phyloP scores from a whole-genome alignment of 2,797 vertebrate genomes.

The Apodemus agrarius region DNA sequence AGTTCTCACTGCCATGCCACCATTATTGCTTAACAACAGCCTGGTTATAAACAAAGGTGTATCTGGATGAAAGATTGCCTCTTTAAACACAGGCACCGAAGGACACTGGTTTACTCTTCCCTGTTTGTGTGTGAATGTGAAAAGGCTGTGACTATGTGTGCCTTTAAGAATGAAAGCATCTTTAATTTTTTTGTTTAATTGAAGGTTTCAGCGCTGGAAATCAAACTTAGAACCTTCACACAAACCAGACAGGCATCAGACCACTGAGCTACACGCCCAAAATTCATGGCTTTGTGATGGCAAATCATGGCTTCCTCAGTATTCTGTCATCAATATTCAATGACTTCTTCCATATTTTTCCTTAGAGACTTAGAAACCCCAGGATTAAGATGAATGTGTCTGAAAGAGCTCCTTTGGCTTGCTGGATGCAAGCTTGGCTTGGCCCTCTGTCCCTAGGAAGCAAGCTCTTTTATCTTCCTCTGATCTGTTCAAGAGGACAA shows the following conservation, averaged over 20 bases:
- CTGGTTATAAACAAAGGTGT: not conserved
- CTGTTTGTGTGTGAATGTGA: not conserved
- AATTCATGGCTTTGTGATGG: not conserved
- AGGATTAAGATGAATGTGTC: not conserved
- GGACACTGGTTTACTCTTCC: not conserved
- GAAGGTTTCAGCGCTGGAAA: not conserved
- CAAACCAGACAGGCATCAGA: not conserved
- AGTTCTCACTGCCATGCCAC: not conserved
- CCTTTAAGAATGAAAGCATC: not conserved
- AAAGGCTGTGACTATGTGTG: not conserved
- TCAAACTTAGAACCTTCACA: not conserved
- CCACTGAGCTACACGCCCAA: not conserved
- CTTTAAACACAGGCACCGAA: not conserved
- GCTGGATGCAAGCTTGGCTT: not conserved
- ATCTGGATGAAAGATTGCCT: not conserved
- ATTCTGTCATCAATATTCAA: not conserved
- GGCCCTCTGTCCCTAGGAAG: not conserved
- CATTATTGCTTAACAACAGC: not conserved
- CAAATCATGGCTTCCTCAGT: not conserved
- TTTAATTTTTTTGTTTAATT: not conserved
- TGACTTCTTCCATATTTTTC: not conserved
- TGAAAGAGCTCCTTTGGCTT: not conserved
- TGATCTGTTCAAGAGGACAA: not conserved
- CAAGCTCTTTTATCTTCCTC: conserved; percentile 36
- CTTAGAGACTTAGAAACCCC: not conserved